Conservation (phyloP, 2,797 vertebrate genomes). For the Cyclopterus lumpus region DNA sequence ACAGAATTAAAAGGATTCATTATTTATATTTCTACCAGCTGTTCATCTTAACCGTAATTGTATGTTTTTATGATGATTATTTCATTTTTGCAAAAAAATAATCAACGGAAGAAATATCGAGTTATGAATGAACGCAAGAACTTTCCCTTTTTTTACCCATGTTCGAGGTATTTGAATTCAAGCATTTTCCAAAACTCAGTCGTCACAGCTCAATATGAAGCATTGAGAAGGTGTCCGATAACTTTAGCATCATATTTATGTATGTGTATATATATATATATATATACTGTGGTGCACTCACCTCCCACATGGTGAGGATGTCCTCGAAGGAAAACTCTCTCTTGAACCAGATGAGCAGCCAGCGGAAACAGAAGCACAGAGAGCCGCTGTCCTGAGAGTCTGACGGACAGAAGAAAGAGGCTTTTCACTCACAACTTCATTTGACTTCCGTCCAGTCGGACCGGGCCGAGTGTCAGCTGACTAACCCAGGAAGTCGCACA, state of each 20-base stretch:
- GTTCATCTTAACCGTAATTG: background rate
- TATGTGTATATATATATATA: too few species aligned
- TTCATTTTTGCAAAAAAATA: background rate
- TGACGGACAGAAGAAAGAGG: conserved; percentile 43
- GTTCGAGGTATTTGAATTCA: too few species aligned
- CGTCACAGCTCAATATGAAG: too few species aligned
- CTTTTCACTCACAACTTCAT: too few species aligned
- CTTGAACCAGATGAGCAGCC: conserved; percentile 96
- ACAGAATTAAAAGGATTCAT: too few species aligned
- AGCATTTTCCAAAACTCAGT: too few species aligned
- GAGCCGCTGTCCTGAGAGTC: conserved; percentile 94
- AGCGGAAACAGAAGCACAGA: conserved; percentile 94
- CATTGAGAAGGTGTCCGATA: too few species aligned
- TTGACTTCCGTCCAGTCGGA: background rate
- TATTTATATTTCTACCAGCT: too few species aligned
- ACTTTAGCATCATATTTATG: too few species aligned
- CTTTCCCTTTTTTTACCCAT: too few species aligned
- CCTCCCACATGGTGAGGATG: conserved; percentile 92
- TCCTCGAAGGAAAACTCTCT: conserved; percentile 93
- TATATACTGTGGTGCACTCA: conserved; percentile 51
- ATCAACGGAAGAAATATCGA: background rate
- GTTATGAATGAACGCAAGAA: too few species aligned
- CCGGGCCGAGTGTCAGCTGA: conserved; percentile 2
- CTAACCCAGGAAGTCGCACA: conserved; percentile 92
- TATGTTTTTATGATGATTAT: background rate